Evolutionary conservation across 2,888 invertebrate species (phyloP).

Genomic region (Ormyrus labotus): DNA sequence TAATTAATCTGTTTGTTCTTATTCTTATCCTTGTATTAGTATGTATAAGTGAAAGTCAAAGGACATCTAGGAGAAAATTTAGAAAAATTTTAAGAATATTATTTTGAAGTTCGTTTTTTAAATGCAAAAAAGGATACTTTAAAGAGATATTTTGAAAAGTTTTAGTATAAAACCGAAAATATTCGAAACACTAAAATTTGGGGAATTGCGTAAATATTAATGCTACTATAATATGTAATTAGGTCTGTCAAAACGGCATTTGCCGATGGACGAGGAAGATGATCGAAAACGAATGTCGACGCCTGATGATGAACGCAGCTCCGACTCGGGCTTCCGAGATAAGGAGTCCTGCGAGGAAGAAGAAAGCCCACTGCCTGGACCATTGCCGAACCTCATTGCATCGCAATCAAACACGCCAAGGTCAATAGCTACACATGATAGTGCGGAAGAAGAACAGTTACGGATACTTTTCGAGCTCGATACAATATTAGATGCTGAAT

Average conservation of each 20-base stretch:
- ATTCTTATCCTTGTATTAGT: too few relatives aligned
- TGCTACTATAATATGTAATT: background rate
- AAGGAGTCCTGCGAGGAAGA: conserved; percentile 75
- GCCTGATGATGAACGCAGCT: conserved; percentile 77
- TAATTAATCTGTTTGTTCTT: too few relatives aligned
- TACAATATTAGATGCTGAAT: conserved; percentile 72
- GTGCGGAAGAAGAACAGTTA: conserved; percentile 71
- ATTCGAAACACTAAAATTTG: too few relatives aligned
- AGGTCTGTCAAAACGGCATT: conserved; percentile 52
- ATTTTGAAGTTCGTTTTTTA: too few relatives aligned
- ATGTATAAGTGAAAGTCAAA: too few relatives aligned
- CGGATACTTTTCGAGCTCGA: conserved; percentile 71
- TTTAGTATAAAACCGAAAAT: too few relatives aligned
- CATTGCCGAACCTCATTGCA: conserved; percentile 52
- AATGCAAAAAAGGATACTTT: too few relatives aligned
- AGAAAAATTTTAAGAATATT: too few relatives aligned
- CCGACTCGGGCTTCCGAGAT: conserved; percentile 77
- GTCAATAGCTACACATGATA: conserved; percentile 57
- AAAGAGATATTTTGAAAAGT: too few relatives aligned
- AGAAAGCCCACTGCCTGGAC: conserved; percentile 67
- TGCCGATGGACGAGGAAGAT: conserved; percentile 71
- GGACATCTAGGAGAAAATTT: too few relatives aligned
- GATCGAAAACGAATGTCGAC: conserved; percentile 75
- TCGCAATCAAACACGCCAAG: conserved; percentile 55
- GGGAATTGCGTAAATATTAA: too few relatives aligned